Percentiles rank a stretch among this genome's conserved stretches.
phyloP scores from a whole-genome alignment of 2,113 vertebrate genomes.

The Neofelis nebulosa region DNA sequence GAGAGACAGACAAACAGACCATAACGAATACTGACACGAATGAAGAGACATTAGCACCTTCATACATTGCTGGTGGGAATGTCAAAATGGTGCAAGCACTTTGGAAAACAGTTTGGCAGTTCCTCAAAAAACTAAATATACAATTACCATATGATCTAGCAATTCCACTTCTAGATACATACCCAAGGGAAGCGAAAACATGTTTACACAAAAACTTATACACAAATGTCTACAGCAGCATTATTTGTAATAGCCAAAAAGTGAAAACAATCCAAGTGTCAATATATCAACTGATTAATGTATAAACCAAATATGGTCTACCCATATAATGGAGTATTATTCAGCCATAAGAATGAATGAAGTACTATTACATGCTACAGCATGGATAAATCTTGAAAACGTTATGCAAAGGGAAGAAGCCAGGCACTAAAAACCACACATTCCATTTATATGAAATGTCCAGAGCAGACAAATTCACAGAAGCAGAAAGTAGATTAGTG shows the following conservation, averaged over 20 bases:
- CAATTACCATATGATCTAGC: neutral
- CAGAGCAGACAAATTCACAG: neutral
- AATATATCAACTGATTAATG: neutral
- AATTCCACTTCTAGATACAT: neutral
- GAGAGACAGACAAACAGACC: neutral
- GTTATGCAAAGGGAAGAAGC: neutral
- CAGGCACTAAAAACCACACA: neutral
- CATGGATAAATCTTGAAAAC: neutral
- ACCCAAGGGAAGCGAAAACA: constrained; percentile 28
- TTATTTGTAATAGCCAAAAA: neutral
- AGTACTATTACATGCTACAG: neutral
- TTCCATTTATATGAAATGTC: neutral
- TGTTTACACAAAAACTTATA: neutral
- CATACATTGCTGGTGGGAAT: neutral
- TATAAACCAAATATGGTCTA: constrained; percentile 1
- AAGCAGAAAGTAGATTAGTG: neutral
- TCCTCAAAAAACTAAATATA: constrained; percentile 1
- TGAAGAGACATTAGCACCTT: neutral
- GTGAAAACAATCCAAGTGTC: neutral
- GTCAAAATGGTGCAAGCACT: neutral
- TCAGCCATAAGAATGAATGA: neutral
- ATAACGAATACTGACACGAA: neutral
- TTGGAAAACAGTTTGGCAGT: neutral
- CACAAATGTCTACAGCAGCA: neutral
- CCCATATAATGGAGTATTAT: neutral